Percentiles rank a stretch among this genome's conserved stretches.
Conservation (phyloP, 35 echinoderm and acorn worm species). For the Holothuria glaberrima region DNA sequence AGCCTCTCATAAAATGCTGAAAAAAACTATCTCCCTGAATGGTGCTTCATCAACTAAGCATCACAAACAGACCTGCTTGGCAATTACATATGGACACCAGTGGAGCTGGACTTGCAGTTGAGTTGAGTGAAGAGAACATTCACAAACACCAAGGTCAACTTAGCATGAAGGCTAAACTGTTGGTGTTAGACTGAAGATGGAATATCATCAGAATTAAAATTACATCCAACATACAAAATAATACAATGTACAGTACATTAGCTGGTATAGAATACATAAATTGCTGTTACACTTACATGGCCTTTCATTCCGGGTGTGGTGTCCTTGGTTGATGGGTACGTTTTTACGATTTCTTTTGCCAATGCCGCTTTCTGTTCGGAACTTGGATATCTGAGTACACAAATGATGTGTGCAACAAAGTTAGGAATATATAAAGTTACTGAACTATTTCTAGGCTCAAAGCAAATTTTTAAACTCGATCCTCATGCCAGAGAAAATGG, state of each 20-base stretch:
- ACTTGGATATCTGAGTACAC: slow-evolving; percentile 32
- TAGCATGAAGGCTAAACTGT: neutral
- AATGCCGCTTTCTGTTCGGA: slow-evolving; percentile 26
- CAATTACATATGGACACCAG: neutral
- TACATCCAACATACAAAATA: neutral
- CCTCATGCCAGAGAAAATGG: no score
- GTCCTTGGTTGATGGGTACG: slow-evolving; percentile 41
- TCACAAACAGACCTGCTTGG: neutral
- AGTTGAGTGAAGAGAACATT: slow-evolving; percentile 7
- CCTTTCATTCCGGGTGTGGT: slow-evolving; percentile 55
- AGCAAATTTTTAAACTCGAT: neutral
- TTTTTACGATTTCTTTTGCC: slow-evolving; percentile 23
- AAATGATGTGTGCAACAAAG: neutral
- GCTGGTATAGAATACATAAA: neutral
- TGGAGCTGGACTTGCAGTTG: neutral
- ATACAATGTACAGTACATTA: no score
- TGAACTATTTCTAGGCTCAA: neutral
- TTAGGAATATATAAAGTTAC: neutral
- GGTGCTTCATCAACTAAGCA: neutral
- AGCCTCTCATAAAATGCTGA: neutral
- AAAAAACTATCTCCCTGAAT: neutral
- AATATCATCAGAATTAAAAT: no score
- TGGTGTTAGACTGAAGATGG: neutral
- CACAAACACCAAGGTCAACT: no score
- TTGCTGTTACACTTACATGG: slow-evolving; percentile 47